Evolutionary conservation across 2,888 invertebrate genomes (phyloP), one percentile per base, ranked within the genome.

Genomic region (Dichetophora obliterata): DNA sequence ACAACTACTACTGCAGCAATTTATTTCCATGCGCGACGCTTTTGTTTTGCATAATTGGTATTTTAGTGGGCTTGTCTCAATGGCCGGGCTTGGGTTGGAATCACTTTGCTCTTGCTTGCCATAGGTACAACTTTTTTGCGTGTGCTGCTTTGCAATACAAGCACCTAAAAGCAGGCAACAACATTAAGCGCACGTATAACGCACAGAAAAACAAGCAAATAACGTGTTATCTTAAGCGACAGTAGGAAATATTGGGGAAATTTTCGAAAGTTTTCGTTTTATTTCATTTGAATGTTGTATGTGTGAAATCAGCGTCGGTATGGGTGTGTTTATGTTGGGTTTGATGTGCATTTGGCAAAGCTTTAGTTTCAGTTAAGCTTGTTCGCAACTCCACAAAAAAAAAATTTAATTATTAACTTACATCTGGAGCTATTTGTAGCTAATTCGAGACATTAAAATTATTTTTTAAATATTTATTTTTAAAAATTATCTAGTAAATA

Each of bases 21-120:
- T 48, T 9, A 37, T 19, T 66, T 43, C 22, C 68, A 68, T 68
- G 68, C 16, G 50, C 68, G 48, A 68, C 27, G 48, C 68, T 50
- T 68, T 50, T 48, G 50, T 50, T 68, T 50, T 48, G 68, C 68
- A 68, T 68, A 48, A 68, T 68, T 68, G 68, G 68, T 50, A 24
- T 63, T 63, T 34, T 63, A 63, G 63, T 63, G 63, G 63, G 43
- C 43, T 24, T 16, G 48, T 43, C 43, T 19, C 48, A 16, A 4
- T 16, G 68, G 68, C 27, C 63, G 3, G 27, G 27, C 24, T 31
- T 11, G 34, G 63, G 63, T 11, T 16, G 9, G 63, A 14, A 31
- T 31, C 37, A 34, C 24, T 27, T 61, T 61, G 9, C 27, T n/a
- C n/a, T 16, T 61, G 31, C 31, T 19, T 19, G 19, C 6, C 19